A percentile compares a stretch with the other conserved stretches of the same genome.
Conservation (phyloP, 1,140 invertebrate genomes). For the Atopsyche davidsoni region DNA sequence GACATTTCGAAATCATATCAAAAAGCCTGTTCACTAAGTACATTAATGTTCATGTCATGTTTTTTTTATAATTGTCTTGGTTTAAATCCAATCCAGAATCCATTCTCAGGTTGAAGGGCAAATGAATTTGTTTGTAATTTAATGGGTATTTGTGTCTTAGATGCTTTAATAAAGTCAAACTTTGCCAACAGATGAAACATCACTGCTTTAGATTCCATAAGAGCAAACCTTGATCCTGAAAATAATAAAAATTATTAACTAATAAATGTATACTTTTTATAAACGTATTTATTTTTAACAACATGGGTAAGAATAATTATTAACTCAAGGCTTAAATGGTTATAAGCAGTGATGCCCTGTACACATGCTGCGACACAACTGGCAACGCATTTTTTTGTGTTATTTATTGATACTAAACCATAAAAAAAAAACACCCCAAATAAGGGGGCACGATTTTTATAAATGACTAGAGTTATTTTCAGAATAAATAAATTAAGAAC, state of each 20-base stretch:
- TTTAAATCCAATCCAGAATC: constrained; percentile 29
- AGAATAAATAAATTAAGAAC: neutral
- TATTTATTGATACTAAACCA: neutral
- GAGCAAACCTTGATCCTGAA: constrained; percentile 46
- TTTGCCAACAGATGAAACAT: constrained; percentile 35
- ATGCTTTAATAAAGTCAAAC: constrained; percentile 24
- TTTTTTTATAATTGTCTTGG: too few species aligned
- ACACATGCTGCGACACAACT: neutral
- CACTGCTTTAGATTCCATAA: constrained; percentile 51
- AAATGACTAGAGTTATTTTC: too few species aligned
- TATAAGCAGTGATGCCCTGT: too few species aligned
- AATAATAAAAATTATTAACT: constrained; percentile 6
- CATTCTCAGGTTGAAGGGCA: constrained; percentile 20
- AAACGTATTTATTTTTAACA: too few species aligned
- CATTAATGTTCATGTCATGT: too few species aligned
- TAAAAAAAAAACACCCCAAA: neutral
- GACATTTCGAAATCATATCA: too few species aligned
- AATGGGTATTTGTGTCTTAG: constrained; percentile 22
- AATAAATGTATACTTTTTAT: neutral
- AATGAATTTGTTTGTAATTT: constrained; percentile 12
- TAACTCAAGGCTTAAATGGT: too few species aligned
- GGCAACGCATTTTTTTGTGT: too few species aligned
- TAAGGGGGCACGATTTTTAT: too few species aligned
- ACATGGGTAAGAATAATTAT: too few species aligned
- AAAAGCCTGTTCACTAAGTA: too few species aligned